A percentile compares a stretch with the other conserved stretches of the same genome.
phyloP scores from a whole-genome alignment of 2,797 vertebrate genomes.

The Melanotaenia maccullochi region DNA sequence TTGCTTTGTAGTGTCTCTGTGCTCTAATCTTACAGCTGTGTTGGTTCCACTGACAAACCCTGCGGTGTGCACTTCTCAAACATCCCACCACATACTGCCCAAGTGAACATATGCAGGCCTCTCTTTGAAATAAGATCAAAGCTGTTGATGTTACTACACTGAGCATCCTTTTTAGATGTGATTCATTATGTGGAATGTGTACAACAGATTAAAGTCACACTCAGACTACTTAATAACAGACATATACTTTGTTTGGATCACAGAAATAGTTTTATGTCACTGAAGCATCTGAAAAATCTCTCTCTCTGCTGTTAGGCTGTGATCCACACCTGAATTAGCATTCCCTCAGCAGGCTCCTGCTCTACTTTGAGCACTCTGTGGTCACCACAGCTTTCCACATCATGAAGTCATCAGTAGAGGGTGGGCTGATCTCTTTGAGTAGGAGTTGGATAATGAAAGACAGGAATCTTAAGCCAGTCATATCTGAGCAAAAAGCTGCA shows the following conservation, averaged over 20 bases:
- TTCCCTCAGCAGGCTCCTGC: slow-evolving; percentile 4
- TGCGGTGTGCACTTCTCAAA: slow-evolving; percentile 72
- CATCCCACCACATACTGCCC: slow-evolving; percentile 55
- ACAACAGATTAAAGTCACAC: slow-evolving; percentile 7
- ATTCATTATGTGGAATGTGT: slow-evolving; percentile 20
- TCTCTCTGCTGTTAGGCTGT: slow-evolving; percentile 7
- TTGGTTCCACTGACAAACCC: slow-evolving; percentile 66
- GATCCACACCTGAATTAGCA: slow-evolving; percentile 41
- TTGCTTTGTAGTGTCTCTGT: slow-evolving; percentile 67
- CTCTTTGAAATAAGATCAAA: slow-evolving; percentile 74
- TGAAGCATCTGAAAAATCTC: slow-evolving; percentile 18
- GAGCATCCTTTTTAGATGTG: slow-evolving; percentile 46
- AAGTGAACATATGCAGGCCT: slow-evolving; percentile 49
- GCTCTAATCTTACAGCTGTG: slow-evolving; percentile 73
- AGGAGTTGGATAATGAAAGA: slow-evolving; percentile 67
- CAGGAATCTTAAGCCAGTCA: slow-evolving; percentile 38
- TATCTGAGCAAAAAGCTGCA: slow-evolving; percentile 15
- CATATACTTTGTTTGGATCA: slow-evolving; percentile 1
- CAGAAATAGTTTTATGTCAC: slow-evolving; percentile 20
- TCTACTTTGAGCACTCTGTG: slow-evolving; percentile 32
- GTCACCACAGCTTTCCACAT: slow-evolving; percentile 73
- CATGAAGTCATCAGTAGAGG: slow-evolving; percentile 62
- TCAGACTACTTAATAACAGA: slow-evolving; percentile 24
- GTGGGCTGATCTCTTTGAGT: slow-evolving; percentile 34
- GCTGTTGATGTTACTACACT: slow-evolving; percentile 56